Evolutionary conservation across 2,113 vertebrate genomes (phyloP), one percentile per base, ranked within the genome.

Genomic region (Sprattus sprattus): DNA sequence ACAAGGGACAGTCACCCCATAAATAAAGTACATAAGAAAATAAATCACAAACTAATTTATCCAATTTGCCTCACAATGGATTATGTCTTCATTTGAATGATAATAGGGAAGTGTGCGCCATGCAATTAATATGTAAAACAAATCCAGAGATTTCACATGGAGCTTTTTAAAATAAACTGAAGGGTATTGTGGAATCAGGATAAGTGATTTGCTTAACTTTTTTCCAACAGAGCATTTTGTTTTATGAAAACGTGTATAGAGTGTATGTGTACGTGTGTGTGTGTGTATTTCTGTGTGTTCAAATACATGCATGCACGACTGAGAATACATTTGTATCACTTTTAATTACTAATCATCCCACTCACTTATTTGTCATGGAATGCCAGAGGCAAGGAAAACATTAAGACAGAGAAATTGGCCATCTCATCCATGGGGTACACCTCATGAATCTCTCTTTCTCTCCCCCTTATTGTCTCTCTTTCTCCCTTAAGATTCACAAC

Each of bases 41-140:
- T 89, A 89, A 93, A 92, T 90, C 89, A 88, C 39, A 54, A 85
- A 90, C 87, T 89, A 91, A 91, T 93, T 92, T 85, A 93, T 92
- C 90, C 89, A 91, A 92, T 93, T 94, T 89, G 87, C 85, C 78
- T 47, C 85, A 92, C 87, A 91, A 91, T 89, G 88, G 91, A 92
- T 93, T 93, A 93, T 32, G 90, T 85, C 90, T 91, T 92, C 85
- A 92, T 93, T 92, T 87, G 52, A 60, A 81, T 49, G 88, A 91
- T 92, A 93, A 93, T 87, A 87, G 86, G 86, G 87, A 54, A n/a
- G 82, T 84, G 87, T 90, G 87, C 85, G 85, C 84, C 89, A 85
- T 84, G 84, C 89, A 91, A 93, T 90, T 88, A 85, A 89, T 90
- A 88, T 60, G 85, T 82, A 87, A 78, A 89, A 90, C 85, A 85